Evolutionary conservation across 2,113 vertebrate species (phyloP).

Genomic region (Tauraco erythrolophus): DNA sequence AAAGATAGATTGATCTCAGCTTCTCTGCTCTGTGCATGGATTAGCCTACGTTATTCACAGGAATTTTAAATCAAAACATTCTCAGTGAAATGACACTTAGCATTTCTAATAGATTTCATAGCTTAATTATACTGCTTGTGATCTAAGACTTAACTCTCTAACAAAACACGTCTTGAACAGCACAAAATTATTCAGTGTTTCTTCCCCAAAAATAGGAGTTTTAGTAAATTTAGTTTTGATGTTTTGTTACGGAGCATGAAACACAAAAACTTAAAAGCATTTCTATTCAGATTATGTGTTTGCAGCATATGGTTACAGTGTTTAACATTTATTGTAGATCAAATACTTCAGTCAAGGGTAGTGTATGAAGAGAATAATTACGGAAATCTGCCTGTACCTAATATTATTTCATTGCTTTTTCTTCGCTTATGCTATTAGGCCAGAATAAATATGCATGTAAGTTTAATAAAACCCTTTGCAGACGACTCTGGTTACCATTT

Average conservation of each 20-base stretch:
- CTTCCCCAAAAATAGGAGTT: conserved; percentile 12
- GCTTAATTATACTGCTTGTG: background rate
- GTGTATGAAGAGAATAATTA: background rate
- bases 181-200: conserved; percentile 25
- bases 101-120: conserved; percentile 50
- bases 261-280: background rate
- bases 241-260: conserved; percentile 8
- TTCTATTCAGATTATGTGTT: background rate
- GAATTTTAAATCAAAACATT: conserved; percentile 19
- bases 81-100: conserved; percentile 3
- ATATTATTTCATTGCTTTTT: background rate
- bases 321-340: background rate
- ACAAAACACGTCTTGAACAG: background rate
- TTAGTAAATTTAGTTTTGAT: conserved; percentile 1
- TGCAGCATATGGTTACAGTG: background rate
- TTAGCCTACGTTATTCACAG: conserved; percentile 3
- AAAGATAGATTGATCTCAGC: background rate
- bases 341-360: background rate
- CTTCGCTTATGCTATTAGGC: background rate
- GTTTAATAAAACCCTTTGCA: background rate
- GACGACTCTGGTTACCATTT: background rate
- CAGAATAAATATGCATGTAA: background rate
- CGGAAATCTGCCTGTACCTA: background rate
- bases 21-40: conserved; percentile 23
- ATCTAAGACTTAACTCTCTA: conserved; percentile 20